These are phyloP conservation scores for Drosophila macrospina DNA, from an alignment of 2,888 invertebrate genomes.

Conservation along the genomic window DNA sequence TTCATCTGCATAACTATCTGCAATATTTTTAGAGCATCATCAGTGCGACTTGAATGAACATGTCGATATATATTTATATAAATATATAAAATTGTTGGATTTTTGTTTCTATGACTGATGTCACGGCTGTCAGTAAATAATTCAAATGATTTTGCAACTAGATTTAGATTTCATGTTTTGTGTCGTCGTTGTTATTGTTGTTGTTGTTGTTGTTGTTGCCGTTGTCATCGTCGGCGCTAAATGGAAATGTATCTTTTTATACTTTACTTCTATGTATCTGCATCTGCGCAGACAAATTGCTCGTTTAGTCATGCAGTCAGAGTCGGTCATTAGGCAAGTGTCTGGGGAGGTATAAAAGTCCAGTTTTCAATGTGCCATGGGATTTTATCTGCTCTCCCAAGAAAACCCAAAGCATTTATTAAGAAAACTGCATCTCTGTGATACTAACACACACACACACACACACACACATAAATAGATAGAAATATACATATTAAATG, in stretches of 20 bases:
- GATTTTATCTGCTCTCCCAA: constrained; percentile 15
- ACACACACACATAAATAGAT: not conserved
- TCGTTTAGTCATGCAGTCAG: constrained; percentile 36
- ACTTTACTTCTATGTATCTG: constrained; percentile 23
- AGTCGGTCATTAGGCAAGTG: constrained; percentile 50
- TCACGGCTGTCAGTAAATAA: constrained; percentile 67
- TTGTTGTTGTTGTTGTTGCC: not conserved
- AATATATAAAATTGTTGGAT: constrained; percentile 34
- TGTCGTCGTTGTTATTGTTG: constrained; percentile 19
- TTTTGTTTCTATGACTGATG: constrained; percentile 53
- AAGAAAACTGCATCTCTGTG: constrained; percentile 36
- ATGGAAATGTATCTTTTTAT: constrained; percentile 57
- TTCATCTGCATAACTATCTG: no score
- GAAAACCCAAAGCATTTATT: constrained; percentile 23
- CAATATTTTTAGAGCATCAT: constrained; percentile 25
- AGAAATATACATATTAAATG: constrained; percentile 5
- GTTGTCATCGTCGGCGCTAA: constrained; percentile 27
- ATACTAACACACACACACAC: not conserved
- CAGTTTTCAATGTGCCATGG: constrained; percentile 31
- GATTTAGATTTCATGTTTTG: constrained; percentile 69
- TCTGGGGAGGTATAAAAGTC: constrained; percentile 56
- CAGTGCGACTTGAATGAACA: not conserved
- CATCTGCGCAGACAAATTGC: constrained; percentile 33
- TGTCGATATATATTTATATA: not conserved
- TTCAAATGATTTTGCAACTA: constrained; percentile 69